Evolutionary conservation across 2,888 invertebrate genomes (phyloP).

Genomic region (Heliconius hortense): DNA sequence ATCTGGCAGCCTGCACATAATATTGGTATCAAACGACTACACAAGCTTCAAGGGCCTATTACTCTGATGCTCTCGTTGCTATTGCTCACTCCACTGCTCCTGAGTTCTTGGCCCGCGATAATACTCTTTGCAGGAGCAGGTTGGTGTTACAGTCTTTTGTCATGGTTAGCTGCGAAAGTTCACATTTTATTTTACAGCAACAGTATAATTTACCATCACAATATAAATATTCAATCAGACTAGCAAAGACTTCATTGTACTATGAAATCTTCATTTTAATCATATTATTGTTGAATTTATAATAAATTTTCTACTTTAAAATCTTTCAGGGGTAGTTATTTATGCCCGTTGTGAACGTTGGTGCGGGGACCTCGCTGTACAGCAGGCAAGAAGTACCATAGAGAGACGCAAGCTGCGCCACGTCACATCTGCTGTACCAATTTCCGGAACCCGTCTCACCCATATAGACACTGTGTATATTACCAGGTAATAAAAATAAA

Average conservation of each 20-base stretch:
- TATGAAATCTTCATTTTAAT: background rate
- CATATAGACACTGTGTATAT: conserved; percentile 83
- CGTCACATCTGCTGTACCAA: conserved; percentile 55
- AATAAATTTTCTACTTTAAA: background rate
- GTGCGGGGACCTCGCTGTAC: conserved; percentile 77
- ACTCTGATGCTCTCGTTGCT: conserved; percentile 75
- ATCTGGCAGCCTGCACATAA: conserved; percentile 81
- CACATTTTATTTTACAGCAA: no score
- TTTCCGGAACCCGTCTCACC: conserved; percentile 65
- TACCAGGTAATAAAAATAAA: conserved; percentile 70
- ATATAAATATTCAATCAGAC: no score
- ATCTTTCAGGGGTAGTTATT: conserved; percentile 67
- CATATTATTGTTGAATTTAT: background rate
- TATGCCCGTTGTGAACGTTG: conserved; percentile 76
- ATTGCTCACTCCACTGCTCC: conserved; percentile 80
- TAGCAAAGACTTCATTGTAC: background rate
- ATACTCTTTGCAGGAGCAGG: conserved; percentile 83
- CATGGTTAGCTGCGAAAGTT: no score
- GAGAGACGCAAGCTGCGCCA: conserved; percentile 66
- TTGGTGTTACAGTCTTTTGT: conserved; percentile 49
- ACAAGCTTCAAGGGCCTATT: conserved; percentile 64
- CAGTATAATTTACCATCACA: no score
- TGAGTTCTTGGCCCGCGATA: conserved; percentile 84
- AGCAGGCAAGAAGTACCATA: conserved; percentile 67
- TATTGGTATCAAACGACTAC: conserved; percentile 61